These are phyloP conservation scores for Prionailurus bengalensis DNA, from an alignment of 2,113 vertebrate species.

Conservation along the genomic window DNA sequence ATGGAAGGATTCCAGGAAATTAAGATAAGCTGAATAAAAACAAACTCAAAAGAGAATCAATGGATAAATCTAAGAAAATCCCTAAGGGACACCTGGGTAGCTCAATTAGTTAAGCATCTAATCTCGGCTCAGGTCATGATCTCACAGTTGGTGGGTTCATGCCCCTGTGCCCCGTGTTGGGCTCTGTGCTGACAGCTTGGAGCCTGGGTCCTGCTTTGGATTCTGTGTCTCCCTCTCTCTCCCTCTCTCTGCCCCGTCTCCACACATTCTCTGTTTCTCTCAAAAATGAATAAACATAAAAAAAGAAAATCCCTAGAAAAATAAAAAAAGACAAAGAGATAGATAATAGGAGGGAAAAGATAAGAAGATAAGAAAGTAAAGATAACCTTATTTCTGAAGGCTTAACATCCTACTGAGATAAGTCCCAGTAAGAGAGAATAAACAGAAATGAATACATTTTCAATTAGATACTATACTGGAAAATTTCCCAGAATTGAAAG, in stretches of 20 bases:
- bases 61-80: neutral
- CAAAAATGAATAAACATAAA: too few species aligned
- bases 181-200: too few species aligned
- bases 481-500: neutral
- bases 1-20: neutral
- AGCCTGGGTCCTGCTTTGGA: too few species aligned
- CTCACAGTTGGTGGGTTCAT: too few species aligned
- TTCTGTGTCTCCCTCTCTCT: too few species aligned
- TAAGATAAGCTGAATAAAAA: neutral
- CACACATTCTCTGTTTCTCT: too few species aligned
- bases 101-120: too few species aligned
- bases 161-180: too few species aligned
- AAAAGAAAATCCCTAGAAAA: neutral
- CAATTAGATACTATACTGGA: neutral
- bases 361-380: neutral
- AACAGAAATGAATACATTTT: neutral
- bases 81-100: neutral
- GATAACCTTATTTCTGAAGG: neutral
- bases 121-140: too few species aligned
- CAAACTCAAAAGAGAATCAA: neutral
- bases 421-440: neutral
- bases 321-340: neutral
- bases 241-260: too few species aligned
- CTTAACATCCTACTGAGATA: neutral
- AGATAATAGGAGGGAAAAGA: neutral